Evolutionary conservation across 2,888 invertebrate species (phyloP), one percentile per base, ranked within the genome.

Genomic region (Melinaea menophilus): DNA sequence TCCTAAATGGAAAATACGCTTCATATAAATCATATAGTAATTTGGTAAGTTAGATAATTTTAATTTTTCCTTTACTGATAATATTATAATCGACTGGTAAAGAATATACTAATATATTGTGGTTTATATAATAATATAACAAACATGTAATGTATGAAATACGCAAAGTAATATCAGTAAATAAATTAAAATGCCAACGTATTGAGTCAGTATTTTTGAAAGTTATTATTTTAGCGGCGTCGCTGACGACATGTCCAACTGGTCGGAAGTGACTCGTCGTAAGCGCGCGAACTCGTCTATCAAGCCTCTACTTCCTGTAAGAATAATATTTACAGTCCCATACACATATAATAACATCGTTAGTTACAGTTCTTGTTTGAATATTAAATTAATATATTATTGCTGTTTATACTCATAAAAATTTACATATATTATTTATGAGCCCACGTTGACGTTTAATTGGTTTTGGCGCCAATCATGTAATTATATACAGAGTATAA

Each of bases 181-280:
- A 65, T 71, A 61, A 66, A 60, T 55, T 56, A 46, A 63, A 66
- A 66, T 65, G 63, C 70, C 71, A 63, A 71, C 72, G 69, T 72
- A 69, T 74, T 86, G 84, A 86, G 76, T 86, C 86, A 86, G 79
- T 80, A 75, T 81, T 84, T 86, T 83, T 80, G 82, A 85, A 86
- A 86, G 81, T 82, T 88, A 83, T 87, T 85, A 86, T 88, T 89
- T 89, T 88, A 86, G 82, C 84, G 82, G 76, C 73, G 79, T 84
- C 84, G 86, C 80, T 86, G 85, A 79, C 82, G 78, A 81, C 80
- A 83, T 67, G 57, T 58, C 61, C 64, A 62, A 63, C 66, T 71
- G 74, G 75, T 77, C 87, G 88, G 89, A 89, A 89, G 88, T 89
- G 85, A 84, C 85, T 74, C 81, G 73, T 81, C 74, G 77, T 77